These are phyloP conservation scores for Lordiphosa clarofinis DNA, from an alignment of 1,140 invertebrate species.

Conservation along the genomic window DNA sequence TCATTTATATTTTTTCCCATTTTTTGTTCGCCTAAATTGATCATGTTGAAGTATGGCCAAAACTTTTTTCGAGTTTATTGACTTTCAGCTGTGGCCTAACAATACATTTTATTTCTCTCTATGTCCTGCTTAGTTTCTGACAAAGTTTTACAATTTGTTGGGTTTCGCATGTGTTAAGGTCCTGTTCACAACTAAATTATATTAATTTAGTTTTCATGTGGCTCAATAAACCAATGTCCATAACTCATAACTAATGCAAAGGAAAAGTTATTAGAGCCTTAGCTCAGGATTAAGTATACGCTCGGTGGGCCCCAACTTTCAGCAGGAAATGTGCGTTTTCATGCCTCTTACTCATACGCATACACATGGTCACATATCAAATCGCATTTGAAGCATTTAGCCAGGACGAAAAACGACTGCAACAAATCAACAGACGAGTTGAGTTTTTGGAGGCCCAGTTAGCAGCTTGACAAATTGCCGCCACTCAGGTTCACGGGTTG, in stretches of 20 bases:
- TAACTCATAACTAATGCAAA: conserved; percentile 53
- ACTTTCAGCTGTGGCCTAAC: conserved; percentile 57
- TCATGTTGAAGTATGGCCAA: conserved; percentile 38
- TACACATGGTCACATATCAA: conserved; percentile 44
- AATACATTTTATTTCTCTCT: conserved; percentile 34
- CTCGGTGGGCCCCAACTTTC: neutral
- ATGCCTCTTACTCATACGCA: conserved; percentile 9
- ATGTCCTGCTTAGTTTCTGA: neutral
- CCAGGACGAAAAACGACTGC: conserved; percentile 67
- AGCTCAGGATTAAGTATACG: conserved; percentile 54
- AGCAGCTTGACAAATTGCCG: conserved; percentile 69
- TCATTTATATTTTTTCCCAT: neutral
- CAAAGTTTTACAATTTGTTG: conserved; percentile 56
- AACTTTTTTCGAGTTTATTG: conserved; percentile 59
- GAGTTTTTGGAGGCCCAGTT: conserved; percentile 55
- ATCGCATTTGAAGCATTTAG: conserved; percentile 68
- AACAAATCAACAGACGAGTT: conserved; percentile 66
- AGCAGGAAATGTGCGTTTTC: conserved; percentile 26
- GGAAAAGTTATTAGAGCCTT: conserved; percentile 47
- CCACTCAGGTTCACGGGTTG: conserved; percentile 20
- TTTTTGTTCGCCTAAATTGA: conserved; percentile 31
- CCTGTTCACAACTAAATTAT: conserved; percentile 58
- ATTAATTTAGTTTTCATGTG: conserved; percentile 53
- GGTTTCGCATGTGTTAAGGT: conserved; percentile 21
- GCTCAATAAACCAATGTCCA: conserved; percentile 33